Base-by-base conservation (phyloP, 2,113 vertebrate genomes). In the Catharus minimus region DNA sequence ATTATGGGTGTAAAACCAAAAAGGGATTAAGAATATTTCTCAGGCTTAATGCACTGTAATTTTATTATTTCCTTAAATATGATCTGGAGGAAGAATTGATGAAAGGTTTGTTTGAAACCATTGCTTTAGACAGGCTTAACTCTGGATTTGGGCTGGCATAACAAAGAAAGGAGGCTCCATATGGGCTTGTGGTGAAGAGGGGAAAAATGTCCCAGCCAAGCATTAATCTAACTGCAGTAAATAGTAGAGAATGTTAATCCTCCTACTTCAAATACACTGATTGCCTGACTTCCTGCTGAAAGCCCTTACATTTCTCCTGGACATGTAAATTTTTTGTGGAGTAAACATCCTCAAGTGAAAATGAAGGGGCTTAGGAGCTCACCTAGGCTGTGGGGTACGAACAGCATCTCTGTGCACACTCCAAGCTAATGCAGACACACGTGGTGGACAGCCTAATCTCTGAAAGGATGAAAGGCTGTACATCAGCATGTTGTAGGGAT, bases 61-160 rank as follows among this genome's bases (percentile, higher is more conserved):
- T 95, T 95, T 95, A 79, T 93, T 91, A 93, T 94, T 92, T 89
- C 90, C 55, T 94, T 95, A 86, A 90, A 80, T 76, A 77, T 32
- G 65, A 81, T 82, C 81, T 72, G 28, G 65, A 62, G 43, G 60
- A 93, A 91, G 73, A 86, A 91, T 38, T 44, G 93, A 82, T 88
- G 84, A 92, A 94, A 92, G 81, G 69, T 74, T 89, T 76, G 79
- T 93, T 94, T 92, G 65, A 95, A 95, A 94, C 62, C 58, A 66
- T 60, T 82, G 62, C 62, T 91, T 80, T 61, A 84, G 82, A 57
- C 9, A 4, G 76, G 52, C 56, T 95, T 86, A 85, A 53, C 55
- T 82, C 81, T 79, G 83, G 78, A 84, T 94, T 82, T 91, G 69
- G 77, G 38, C 77, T 88, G 74, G 86, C 86, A 79, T 93, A 79